Base-by-base conservation (phyloP, 2,888 invertebrate species). In the Metopia argyrocephala region DNA sequence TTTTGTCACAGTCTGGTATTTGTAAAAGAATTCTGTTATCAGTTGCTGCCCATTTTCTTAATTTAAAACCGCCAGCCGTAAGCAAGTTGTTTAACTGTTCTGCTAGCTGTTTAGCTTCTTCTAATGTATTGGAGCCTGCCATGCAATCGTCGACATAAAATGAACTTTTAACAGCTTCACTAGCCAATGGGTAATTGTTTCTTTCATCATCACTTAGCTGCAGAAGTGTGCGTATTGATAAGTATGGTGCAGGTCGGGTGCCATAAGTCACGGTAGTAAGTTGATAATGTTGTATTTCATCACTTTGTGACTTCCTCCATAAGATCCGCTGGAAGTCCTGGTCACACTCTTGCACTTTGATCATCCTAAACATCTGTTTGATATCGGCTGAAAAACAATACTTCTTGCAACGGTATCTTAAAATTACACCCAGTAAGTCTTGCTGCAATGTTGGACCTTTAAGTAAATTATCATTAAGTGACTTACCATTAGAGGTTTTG, bases 291-390 rank as follows among this genome's bases (percentile, higher is more conserved):
- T 5, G 23, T 1, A 62, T 45, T 48, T 62, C 94, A 93, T 98
- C 98, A 98, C 84, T 96, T 94, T 4, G 92, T 88, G 0, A 98
- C 98, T 1, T 96, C 94, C 84, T 98, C 91, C 90, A 95, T 94
- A 83, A 93, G 94, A 96, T 48, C 6, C 98, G 96, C 0, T 98
- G 97, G 83, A 94, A 94, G 89, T 97, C 94, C 52, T 97, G 97
- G 15, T 38, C 12, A 38, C 38, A 38, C 38, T 38, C 38, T 38
- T 38, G 38, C 38, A 38, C 38, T 3, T 38, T 38, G 12, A 38
- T 38, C 38, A 38, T 38, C 15, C 38, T 38, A 15, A 38, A 38
- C 38, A 48, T 48, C 50, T 23, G 25, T 50, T 57, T 28, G 7
- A 20, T 38, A n/a, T 20, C 23, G 23, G 18, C n/a, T 15, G 31